Base-by-base conservation (phyloP, 2,888 invertebrate species). In the Enchytraeus crypticus region DNA sequence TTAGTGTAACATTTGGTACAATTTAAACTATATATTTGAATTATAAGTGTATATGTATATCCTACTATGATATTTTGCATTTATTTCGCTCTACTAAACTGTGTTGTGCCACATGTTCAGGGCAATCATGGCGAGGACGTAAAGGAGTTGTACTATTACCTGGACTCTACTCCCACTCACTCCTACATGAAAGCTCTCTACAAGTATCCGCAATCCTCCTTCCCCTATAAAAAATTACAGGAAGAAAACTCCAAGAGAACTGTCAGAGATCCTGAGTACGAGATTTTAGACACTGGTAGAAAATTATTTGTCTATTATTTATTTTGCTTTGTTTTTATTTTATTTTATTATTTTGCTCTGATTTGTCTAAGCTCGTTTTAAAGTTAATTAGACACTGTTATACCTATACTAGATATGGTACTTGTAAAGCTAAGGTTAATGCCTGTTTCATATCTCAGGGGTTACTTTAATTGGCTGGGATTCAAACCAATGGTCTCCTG, bases 111-210 rank as follows among this genome's bases (percentile, higher is more conserved):
- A n/a, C n/a, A 11, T 5, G 54, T 61, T 4, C 65, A 79, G 78
- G 79, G 79, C n/a, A 79, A 79, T 67, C 79, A 79, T 67, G 79
- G 78, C 1, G 79, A 79, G 62, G 79, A 79, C 66, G 77, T 77
- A 29, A 79, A 79, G 64, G 79, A 79, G 65, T 60, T 73, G 33
- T 79, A 79, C 65, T 79, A 76, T 59, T 78, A 79, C 63, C 62
- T 77, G 49, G 76, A 76, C 68, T 71, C 70, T 49, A 74, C 73
- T 0, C 77, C 79, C 3, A 73, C 74, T 32, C 76, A 78, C 69
- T 73, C 73, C 33, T 79, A 79, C 69, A 76, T 77, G 75, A 71
- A 72, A 59, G 74, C 72, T 11, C 66, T 78, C 21, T 79, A 79
- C 68, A 77, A 76, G 64, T 79, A 79, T 66, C 78, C 79, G 0